A percentile compares a stretch with the other conserved stretches of the same genome.
Conservation (phyloP, 2,888 invertebrate genomes). For the Eristalis pertinax region DNA sequence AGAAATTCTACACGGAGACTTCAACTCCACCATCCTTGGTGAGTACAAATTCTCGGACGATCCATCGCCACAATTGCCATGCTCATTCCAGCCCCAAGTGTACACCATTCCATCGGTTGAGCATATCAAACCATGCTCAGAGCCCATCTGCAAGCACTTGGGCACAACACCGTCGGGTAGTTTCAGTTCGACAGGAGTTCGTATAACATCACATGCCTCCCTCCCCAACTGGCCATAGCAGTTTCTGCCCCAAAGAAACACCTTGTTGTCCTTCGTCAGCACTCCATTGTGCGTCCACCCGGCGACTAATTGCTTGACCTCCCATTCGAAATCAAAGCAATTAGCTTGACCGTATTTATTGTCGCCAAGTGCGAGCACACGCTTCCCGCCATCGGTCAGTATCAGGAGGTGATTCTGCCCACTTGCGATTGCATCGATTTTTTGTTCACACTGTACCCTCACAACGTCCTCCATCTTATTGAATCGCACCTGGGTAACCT, state of each 20-base stretch:
- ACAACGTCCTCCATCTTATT: constrained; percentile 77
- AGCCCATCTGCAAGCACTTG: constrained; percentile 83
- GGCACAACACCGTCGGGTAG: constrained; percentile 74
- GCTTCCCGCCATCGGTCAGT: constrained; percentile 71
- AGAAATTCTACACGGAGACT: constrained; percentile 76
- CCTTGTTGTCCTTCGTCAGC: constrained; percentile 84
- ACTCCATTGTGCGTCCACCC: constrained; percentile 92
- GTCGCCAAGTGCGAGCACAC: constrained; percentile 89
- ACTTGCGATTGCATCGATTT: constrained; percentile 86
- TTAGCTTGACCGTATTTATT: constrained; percentile 91
- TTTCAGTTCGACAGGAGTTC: constrained; percentile 76
- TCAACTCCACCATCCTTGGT: constrained; percentile 76
- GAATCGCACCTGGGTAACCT: constrained; percentile 76
- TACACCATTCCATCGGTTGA: constrained; percentile 85
- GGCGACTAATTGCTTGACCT: constrained; percentile 83
- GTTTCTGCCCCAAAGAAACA: constrained; percentile 91
- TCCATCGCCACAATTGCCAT: constrained; percentile 91
- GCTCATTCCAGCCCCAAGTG: constrained; percentile 96
- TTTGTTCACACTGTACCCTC: constrained; percentile 78
- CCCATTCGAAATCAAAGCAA: constrained; percentile 82
- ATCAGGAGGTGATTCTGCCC: constrained; percentile 89
- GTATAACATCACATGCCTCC: constrained; percentile 77
- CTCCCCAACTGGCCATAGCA: constrained; percentile 89
- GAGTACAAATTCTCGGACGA: constrained; percentile 79
- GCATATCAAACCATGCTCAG: constrained; percentile 90